Base-by-base conservation (phyloP, 2,888 invertebrate species). In the Cheilosia vernalis region DNA sequence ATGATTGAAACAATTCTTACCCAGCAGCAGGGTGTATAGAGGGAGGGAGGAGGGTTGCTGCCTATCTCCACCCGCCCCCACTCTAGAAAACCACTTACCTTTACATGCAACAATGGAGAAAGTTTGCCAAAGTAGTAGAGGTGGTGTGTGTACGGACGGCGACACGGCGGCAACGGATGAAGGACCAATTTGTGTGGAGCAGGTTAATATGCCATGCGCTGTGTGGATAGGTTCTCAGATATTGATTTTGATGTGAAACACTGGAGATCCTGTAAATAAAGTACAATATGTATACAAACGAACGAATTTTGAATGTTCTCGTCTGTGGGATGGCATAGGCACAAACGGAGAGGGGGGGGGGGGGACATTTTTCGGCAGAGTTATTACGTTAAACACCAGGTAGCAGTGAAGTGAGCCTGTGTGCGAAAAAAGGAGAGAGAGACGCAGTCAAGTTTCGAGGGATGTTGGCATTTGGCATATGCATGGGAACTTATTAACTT, bases 171-270 rank as follows among this genome's bases (percentile, higher is more conserved):
- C 72, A 42, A 60, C 42, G 67, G 64, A 76, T 80, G 80, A 70
- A 85, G 70, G 84, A 70, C 76, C 70, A 85, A 76, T 85, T 85
- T 85, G 70, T 80, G 60, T 66, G 80, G 84, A 85, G 74, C 76
- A 80, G 76, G 74, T 85, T 85, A 80, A 80, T 85, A 74, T 80
- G 84, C 60, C 84, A 85, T 85, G 84, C 84, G 84, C 84, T 21
- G 69, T 80, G 80, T 80, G 80, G 24, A 85, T 85, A 85, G 70
- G 80, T 85, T 79, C 84, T 76, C 80, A 61, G 63, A 79, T 79
- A 85, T 85, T 85, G 84, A 85, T 85, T 85, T 85, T 79, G 74
- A 85, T 70, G 79, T 84, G 79, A 74, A 84, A 79, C 74, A 70
- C 79, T 64, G 64, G 83, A 78, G 72, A 74, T 84, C 73, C 78